Percentiles rank a stretch among this genome's conserved stretches.
Conservation (phyloP, 2,888 invertebrate genomes). For the Rhingia rostrata region DNA sequence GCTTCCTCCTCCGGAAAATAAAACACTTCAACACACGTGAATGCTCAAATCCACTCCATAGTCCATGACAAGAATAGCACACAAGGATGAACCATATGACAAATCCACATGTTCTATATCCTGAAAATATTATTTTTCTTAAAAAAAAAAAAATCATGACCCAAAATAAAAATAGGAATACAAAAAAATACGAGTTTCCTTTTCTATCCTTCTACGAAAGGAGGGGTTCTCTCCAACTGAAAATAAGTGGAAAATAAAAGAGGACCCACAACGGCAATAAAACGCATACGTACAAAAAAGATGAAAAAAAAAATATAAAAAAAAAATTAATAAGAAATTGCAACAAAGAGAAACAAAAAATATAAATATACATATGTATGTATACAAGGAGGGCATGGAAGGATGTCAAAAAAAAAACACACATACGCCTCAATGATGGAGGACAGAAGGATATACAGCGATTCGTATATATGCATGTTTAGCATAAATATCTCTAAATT, state of each 20-base stretch:
- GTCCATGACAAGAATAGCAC: not conserved
- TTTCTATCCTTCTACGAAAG: not conserved
- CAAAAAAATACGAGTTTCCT: conserved; percentile 21
- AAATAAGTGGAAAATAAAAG: conserved; percentile 20
- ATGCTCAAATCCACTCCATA: not conserved
- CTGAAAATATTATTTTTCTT: conserved; percentile 27
- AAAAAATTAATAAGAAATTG: conserved; percentile 29
- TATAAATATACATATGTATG: not conserved
- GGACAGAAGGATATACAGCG: not conserved
- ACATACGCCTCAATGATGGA: not conserved
- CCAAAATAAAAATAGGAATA: conserved; percentile 22
- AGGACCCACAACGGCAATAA: not conserved
- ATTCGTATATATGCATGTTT: conserved; percentile 8
- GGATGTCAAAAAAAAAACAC: conserved; percentile 15
- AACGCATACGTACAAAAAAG: not conserved
- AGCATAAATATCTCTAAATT: conserved; percentile 50
- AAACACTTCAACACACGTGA: conserved; percentile 10
- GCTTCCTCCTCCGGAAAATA: too few species aligned
- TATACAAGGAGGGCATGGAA: conserved; percentile 6
- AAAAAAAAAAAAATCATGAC: conserved; percentile 17
- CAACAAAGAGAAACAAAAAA: conserved; percentile 5
- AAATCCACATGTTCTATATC: conserved; percentile 36
- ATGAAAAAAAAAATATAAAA: not conserved
- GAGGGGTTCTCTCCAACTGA: not conserved
- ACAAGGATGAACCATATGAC: conserved; percentile 29